Conservation (phyloP, 2,888 invertebrate species). For the Diogma glabrata region DNA sequence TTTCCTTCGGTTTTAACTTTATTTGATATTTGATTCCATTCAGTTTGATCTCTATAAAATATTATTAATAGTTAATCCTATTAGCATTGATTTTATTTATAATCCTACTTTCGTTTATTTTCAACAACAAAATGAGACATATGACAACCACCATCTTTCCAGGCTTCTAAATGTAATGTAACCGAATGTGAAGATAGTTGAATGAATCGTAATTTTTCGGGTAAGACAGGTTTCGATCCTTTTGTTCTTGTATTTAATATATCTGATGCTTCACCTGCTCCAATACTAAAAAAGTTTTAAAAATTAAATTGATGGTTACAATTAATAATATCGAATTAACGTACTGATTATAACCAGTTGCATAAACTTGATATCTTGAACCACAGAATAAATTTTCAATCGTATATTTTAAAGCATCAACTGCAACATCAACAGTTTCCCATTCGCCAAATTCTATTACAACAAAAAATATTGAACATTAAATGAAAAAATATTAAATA, state of each 20-base stretch:
- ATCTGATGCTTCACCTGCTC: conserved; percentile 83
- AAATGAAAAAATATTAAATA: background rate
- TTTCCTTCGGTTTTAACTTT: conserved; percentile 85
- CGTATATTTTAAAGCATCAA: conserved; percentile 69
- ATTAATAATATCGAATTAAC: conserved; percentile 17
- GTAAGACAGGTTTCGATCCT: conserved; percentile 86
- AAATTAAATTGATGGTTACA: background rate
- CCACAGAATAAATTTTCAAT: conserved; percentile 85
- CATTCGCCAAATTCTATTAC: conserved; percentile 75
- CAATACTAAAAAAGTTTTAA: conserved; percentile 56
- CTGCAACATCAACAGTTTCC: conserved; percentile 74
- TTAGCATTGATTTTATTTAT: conserved; percentile 3
- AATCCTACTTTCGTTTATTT: conserved; percentile 77
- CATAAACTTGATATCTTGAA: conserved; percentile 85
- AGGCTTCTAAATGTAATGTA: conserved; percentile 80
- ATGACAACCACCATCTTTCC: conserved; percentile 91
- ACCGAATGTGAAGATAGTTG: conserved; percentile 89
- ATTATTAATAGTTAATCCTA: conserved; percentile 10
- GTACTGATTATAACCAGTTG: conserved; percentile 85
- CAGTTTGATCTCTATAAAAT: conserved; percentile 55
- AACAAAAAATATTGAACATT: background rate
- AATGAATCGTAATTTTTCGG: conserved; percentile 81
- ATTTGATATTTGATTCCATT: conserved; percentile 91
- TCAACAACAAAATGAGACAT: conserved; percentile 93
- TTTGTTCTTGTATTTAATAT: conserved; percentile 81